Evolutionary conservation across 2,113 vertebrate species (phyloP), one percentile per base, ranked within the genome.

Genomic region (Pionites leucogaster): DNA sequence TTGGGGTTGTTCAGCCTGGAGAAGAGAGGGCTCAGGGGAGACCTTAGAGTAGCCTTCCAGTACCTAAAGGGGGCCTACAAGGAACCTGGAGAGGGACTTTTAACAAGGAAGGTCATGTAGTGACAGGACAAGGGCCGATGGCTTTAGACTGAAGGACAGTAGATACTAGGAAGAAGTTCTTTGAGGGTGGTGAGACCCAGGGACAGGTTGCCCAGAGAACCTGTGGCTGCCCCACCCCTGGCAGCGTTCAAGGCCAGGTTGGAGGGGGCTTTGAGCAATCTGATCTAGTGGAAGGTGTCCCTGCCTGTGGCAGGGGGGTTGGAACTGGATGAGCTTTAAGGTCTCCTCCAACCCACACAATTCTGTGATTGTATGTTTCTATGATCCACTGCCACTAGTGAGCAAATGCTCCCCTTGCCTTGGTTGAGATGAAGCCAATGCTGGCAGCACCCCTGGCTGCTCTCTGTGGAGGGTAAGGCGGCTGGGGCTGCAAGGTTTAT

Each of bases 341-440:
- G 33, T 23, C 55, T 9, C 33, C 23, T 59, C 20, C 33, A 59
- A 59, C 20, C 55, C 33, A 59, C 13, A n/a, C 55, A 9, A 7
- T 59, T n/a, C 33, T 59, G 20, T 59, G 33, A 15, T 14, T n/a
- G 8, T 59, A 13, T 6, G 33, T n/a, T 59, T 59, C 31, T 59
- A 59, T n/a, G 19, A 59, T 20, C 31, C 41, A 1, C 60, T 81
- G 72, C n/a, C 3, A 0, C n/a, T 0, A 0, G 22, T 37, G 31
- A 77, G 23, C 0, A 13, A 74, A 11, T 8, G 49, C 31, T 20
- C 16, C 42, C 8, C 10, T 77, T 5, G 1, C 8, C 1, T 74
- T 57, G 17, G 27, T 33, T 37, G 12, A 46, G 47, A 68, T 46
- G 13, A 50, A n/a, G 70, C 42, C 75, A 49, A 4, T 19, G 44